Conservation (phyloP, 2,888 invertebrate genomes). For the Salticus scenicus region DNA sequence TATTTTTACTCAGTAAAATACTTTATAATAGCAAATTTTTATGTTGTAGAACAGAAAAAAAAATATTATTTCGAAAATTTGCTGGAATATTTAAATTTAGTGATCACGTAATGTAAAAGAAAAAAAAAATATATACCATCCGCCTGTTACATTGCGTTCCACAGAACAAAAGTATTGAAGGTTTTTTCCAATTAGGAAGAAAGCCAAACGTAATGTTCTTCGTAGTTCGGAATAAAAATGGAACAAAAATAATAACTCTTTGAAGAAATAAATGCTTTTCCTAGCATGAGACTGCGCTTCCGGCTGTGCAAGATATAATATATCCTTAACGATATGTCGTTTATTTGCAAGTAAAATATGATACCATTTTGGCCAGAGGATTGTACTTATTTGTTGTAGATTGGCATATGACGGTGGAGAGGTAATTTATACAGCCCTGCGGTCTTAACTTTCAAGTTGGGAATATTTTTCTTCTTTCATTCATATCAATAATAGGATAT, state of each 20-base stretch:
- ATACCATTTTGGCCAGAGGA: slow-evolving; percentile 19
- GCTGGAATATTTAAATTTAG: too few relatives aligned
- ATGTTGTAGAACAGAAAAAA: too few relatives aligned
- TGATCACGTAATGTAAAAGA: too few relatives aligned
- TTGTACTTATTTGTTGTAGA: neutral
- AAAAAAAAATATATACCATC: too few relatives aligned
- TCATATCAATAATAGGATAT: too few relatives aligned
- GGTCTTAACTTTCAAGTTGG: neutral
- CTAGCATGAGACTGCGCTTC: neutral
- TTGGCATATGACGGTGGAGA: neutral
- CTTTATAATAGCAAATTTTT: too few relatives aligned
- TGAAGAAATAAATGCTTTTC: neutral
- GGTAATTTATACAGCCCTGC: neutral
- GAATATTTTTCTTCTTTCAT: too few relatives aligned
- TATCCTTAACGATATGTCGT: slow-evolving; percentile 51
- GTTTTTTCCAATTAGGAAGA: too few relatives aligned
- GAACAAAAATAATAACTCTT: neutral
- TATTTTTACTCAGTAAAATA: too few relatives aligned
- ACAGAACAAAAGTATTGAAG: too few relatives aligned
- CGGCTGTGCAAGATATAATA: slow-evolving; percentile 13
- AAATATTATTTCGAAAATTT: too few relatives aligned
- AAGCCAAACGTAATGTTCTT: neutral
- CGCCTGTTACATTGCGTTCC: too few relatives aligned
- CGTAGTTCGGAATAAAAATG: neutral
- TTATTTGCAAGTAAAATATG: slow-evolving; percentile 57